These are phyloP conservation scores for Bos javanicus DNA, from an alignment of 2,113 vertebrate genomes.

Conservation along the genomic window DNA sequence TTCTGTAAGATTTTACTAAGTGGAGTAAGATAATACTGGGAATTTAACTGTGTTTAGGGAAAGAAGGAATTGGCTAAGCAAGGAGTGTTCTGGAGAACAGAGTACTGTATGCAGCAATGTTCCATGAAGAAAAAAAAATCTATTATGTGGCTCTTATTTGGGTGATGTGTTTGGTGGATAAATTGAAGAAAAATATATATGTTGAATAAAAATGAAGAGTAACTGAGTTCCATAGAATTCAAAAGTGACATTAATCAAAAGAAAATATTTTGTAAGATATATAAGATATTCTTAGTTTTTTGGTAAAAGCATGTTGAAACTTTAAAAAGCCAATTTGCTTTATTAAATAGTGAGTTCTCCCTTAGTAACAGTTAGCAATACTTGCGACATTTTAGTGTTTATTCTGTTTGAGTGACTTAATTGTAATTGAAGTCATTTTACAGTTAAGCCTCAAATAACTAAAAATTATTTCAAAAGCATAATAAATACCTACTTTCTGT, in stretches of 20 bases:
- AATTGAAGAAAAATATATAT: background rate
- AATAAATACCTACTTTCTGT: background rate
- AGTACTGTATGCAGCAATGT: background rate
- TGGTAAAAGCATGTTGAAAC: background rate
- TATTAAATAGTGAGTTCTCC: background rate
- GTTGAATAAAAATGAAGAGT: background rate
- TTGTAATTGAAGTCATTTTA: background rate
- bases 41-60: background rate
- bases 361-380: background rate
- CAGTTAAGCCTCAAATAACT: background rate
- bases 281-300: background rate
- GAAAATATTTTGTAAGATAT: background rate
- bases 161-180: background rate
- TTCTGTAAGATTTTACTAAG: background rate
- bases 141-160: background rate
- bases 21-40: background rate
- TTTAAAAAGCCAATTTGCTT: background rate
- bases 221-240: background rate
- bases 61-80: background rate
- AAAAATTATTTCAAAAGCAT: background rate
- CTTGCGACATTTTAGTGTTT: background rate
- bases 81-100: background rate
- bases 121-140: background rate
- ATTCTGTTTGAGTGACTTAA: background rate
- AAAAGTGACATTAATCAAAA: background rate